Percentiles rank a stretch among this genome's conserved stretches.
Conservation (phyloP, 2,113 vertebrate genomes). For the Entomyzon cyanotis region DNA sequence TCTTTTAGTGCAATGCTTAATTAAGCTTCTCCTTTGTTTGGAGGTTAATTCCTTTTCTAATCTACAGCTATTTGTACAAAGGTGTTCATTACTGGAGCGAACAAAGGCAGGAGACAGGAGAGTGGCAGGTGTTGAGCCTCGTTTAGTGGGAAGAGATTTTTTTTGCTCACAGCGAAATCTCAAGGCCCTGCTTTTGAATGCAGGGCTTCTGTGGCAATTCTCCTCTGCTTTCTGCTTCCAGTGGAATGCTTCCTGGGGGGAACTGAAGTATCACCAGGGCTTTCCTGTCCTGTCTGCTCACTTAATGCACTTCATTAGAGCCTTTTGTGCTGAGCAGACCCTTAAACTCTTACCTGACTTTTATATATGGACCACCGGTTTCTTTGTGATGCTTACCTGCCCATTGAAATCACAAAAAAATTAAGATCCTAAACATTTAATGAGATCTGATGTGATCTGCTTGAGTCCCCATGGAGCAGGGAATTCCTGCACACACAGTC, state of each 20-base stretch:
- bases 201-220: not conserved
- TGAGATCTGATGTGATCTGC: not conserved
- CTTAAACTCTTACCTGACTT: not conserved
- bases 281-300: not conserved
- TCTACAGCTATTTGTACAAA: conserved; percentile 31
- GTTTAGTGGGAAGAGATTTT: not conserved
- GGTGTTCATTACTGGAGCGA: not conserved
- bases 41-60: conserved; percentile 37
- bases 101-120: conserved; percentile 6
- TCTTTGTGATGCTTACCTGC: not conserved
- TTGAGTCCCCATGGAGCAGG: not conserved
- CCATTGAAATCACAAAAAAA: not conserved
- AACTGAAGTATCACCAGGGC: not conserved
- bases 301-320: not conserved
- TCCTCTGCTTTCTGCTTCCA: not conserved
- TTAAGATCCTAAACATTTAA: not conserved
- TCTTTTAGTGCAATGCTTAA: not conserved
- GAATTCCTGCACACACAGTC: accelerated
- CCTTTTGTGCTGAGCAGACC: not conserved
- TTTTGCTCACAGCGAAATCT: not conserved
- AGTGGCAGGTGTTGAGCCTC: not conserved
- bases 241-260: not conserved
- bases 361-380: not conserved
- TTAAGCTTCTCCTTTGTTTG: conserved; percentile 40
- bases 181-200: accelerated